Base-by-base conservation (phyloP, 2,797 vertebrate genomes). In the Galaxias olidus region DNA sequence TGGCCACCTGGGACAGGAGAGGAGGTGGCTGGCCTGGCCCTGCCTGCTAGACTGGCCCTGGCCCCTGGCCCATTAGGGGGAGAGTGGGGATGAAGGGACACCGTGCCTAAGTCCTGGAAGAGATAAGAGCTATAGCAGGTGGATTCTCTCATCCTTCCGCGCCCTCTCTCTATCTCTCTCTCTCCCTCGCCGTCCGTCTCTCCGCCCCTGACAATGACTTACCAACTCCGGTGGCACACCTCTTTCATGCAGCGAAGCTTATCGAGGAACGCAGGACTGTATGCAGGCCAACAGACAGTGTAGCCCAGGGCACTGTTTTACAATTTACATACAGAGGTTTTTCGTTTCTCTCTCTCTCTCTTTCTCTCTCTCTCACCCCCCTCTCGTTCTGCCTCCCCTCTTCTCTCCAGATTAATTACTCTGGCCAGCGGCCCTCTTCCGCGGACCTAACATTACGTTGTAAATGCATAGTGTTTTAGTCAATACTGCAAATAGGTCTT, bases 391-490 rank as follows among this genome's bases (percentile, higher is more conserved):
- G 75, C 79, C 66, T 69, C 74, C 72, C 69, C 77, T 78, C 76
- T 79, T 70, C 77, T 74, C 65, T 73, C 78, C 46, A 88, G 87
- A 92, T 91, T 90, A 92, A 92, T 91, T 89, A 89, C 88, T 87
- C 78, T 81, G 51, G 70, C 60, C 78, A 79, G 82, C 71, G 72
- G 52, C 72, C 70, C 82, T 67, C 77, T 79, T 86, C 81, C 81
- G 79, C 84, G 79, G 89, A 80, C 87, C 79, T 80, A 88, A 91
- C 90, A 91, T 87, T 87, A 88, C 77, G 83, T 87, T 91, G 91
- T 91, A 91, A 91, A 91, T 88, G 88, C 79, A 89, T 83, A 89
- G 83, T 89, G 90, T 89, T 88, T 83, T 85, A 85, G 87, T 91
- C 91, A 91, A 92, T 91, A 93, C 79, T 69, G 81, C 87, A 90